phyloP scores from a whole-genome alignment of 1,140 invertebrate species.

The Ganaspis sp. region DNA sequence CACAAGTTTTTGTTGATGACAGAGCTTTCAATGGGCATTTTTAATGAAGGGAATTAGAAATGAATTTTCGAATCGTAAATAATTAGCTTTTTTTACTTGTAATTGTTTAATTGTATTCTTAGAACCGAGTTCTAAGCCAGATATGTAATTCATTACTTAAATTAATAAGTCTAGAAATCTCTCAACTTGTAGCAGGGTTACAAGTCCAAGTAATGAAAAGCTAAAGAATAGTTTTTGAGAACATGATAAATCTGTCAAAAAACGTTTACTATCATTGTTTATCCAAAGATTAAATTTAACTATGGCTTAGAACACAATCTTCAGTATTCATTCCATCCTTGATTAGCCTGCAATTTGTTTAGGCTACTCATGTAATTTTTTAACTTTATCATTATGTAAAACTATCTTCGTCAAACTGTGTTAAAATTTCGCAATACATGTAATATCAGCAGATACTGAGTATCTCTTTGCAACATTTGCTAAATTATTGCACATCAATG shows the following conservation, averaged over 20 bases:
- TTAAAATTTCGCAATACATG: constrained; percentile 2
- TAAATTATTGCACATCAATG: constrained; percentile 26
- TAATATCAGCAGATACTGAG: not conserved
- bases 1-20: not conserved
- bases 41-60: not conserved
- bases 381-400: constrained; percentile 18
- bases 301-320: constrained; percentile 34
- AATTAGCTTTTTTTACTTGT: not conserved
- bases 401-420: not conserved
- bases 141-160: not conserved
- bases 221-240: not conserved
- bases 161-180: not conserved
- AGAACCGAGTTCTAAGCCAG: constrained; percentile 1
- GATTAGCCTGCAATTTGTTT: constrained; percentile 40
- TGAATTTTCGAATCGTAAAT: not conserved
- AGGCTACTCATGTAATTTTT: not conserved
- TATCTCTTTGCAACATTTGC: constrained; percentile 5
- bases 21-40: constrained; percentile 1
- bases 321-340: constrained; percentile 65
- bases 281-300: constrained; percentile 21
- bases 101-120: not conserved
- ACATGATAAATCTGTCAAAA: not conserved
- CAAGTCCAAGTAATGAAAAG: not conserved
- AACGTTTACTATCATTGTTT: constrained; percentile 34
- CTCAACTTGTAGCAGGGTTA: not conserved